A percentile compares a stretch with the other conserved stretches of the same genome.
Evolutionary conservation across 1,140 invertebrate species (phyloP).

Genomic region (Conopomorpha cramerella): DNA sequence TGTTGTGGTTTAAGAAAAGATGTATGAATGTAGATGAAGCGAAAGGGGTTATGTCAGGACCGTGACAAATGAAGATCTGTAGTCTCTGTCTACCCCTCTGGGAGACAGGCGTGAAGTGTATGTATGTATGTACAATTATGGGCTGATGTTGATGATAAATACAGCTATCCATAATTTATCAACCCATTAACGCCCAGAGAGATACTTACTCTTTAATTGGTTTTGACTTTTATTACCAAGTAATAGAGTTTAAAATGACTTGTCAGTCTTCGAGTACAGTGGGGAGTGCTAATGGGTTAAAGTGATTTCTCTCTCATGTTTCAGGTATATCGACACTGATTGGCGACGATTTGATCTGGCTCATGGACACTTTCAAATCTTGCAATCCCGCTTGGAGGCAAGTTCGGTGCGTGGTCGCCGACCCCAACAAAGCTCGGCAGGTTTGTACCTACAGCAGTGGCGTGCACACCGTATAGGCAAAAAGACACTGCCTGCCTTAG

Average conservation of each 20-base stretch:
- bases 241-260: neutral
- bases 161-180: conserved; percentile 1
- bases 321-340: conserved; percentile 52
- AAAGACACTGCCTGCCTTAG: too few species aligned
- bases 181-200: neutral
- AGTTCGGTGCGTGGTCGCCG: conserved; percentile 47
- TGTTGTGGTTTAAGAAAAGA: neutral
- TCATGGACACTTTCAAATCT: conserved; percentile 55
- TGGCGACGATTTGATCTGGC: conserved; percentile 46
- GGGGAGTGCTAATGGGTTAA: neutral
- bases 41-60: neutral
- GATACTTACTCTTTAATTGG: neutral
- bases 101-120: too few species aligned
- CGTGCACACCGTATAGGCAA: too few species aligned
- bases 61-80: neutral
- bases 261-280: neutral
- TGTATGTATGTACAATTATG: too few species aligned
- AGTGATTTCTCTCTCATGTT: conserved; percentile 1
- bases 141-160: conserved; percentile 6
- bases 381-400: conserved; percentile 57
- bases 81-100: neutral
- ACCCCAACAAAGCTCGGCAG: conserved; percentile 45
- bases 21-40: neutral
- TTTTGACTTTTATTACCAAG: neutral
- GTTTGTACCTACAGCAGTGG: too few species aligned